These are phyloP conservation scores for Sweltsa coloradensis DNA, from an alignment of 1,140 invertebrate genomes.

Conservation along the genomic window DNA sequence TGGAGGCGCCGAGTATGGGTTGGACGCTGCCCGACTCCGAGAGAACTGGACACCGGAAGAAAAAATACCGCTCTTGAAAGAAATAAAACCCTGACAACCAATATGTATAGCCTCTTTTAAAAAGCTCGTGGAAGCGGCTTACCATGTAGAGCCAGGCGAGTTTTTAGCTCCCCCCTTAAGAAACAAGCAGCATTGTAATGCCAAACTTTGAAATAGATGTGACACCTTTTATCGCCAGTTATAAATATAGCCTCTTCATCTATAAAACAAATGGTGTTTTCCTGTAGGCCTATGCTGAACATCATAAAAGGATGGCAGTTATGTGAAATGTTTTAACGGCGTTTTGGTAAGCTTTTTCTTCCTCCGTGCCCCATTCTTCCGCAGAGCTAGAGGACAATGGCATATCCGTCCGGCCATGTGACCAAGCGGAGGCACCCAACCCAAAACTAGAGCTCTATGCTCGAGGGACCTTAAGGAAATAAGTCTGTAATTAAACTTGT, in stretches of 20 bases:
- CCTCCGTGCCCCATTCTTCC: neutral
- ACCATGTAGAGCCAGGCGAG: slow-evolving; percentile 6
- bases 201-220: slow-evolving; percentile 24
- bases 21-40: too few relatives aligned
- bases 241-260: slow-evolving; percentile 23
- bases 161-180: slow-evolving; percentile 8
- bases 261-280: slow-evolving; percentile 26
- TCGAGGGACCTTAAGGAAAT: too few relatives aligned
- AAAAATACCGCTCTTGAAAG: too few relatives aligned
- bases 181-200: slow-evolving; percentile 15
- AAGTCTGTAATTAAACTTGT: too few relatives aligned
- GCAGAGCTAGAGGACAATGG: neutral
- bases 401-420: neutral
- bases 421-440: neutral
- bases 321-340: slow-evolving; percentile 15
- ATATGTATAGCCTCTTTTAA: too few relatives aligned
- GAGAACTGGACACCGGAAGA: too few relatives aligned
- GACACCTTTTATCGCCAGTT: slow-evolving; percentile 23
- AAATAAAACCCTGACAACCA: too few relatives aligned
- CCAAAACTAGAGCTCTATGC: neutral
- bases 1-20: too few relatives aligned
- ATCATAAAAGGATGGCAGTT: slow-evolving; percentile 23
- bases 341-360: slow-evolving; percentile 7
- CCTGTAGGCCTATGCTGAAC: slow-evolving; percentile 20
- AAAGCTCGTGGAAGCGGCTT: slow-evolving; percentile 5